These are phyloP conservation scores for Orthonychiurus folsomi DNA, from an alignment of 2,888 invertebrate species.

Conservation along the genomic window DNA sequence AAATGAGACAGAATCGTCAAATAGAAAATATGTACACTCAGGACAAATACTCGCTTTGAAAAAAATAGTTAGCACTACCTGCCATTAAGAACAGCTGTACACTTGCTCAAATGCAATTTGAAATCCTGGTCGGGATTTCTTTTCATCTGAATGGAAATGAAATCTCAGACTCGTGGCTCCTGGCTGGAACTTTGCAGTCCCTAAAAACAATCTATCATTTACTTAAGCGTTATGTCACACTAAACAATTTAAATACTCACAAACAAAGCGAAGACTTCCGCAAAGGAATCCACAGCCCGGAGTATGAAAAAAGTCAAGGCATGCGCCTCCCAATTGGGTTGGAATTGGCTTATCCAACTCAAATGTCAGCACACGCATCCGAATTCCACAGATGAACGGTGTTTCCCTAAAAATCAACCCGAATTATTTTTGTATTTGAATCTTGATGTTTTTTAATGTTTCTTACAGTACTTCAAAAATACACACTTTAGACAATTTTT, in stretches of 20 bases:
- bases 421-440: neutral
- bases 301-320: conserved; percentile 42
- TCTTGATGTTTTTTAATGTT: neutral
- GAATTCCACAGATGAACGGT: conserved; percentile 41
- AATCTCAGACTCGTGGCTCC: conserved; percentile 42
- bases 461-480: neutral
- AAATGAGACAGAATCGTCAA: no score
- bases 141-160: conserved; percentile 43
- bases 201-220: conserved; percentile 35
- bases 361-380: conserved; percentile 41
- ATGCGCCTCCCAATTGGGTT: conserved; percentile 42
- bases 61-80: no score
- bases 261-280: conserved; percentile 41
- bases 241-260: conserved; percentile 41
- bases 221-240: neutral
- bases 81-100: neutral
- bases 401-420: conserved; percentile 31
- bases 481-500: no score
- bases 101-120: conserved; percentile 42
- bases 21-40: no score
- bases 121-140: conserved; percentile 39
- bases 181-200: conserved; percentile 42
- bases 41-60: no score
- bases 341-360: conserved; percentile 40
- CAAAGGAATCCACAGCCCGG: conserved; percentile 43